Conservation (phyloP, 1,140 invertebrate species). For the Sarcophaga bullata region DNA sequence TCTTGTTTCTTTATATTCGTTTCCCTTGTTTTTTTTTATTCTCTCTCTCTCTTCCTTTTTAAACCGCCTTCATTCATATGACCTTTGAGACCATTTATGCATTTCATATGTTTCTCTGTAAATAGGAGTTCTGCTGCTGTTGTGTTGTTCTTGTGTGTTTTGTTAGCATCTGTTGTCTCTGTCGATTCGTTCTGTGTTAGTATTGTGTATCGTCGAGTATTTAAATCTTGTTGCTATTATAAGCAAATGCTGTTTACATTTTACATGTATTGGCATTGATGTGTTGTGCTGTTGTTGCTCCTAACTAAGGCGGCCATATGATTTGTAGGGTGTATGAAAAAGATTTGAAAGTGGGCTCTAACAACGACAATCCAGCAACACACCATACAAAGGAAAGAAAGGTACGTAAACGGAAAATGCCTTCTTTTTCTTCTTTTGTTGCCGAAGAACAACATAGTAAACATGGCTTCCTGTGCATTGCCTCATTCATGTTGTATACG, state of each 20-base stretch:
- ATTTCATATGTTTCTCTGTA: slow-evolving; percentile 17
- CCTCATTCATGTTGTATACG: not conserved
- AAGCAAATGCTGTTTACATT: slow-evolving; percentile 9
- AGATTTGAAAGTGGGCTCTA: not conserved
- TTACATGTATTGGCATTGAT: no score
- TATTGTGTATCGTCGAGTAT: not conserved
- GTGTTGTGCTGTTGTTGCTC: not conserved
- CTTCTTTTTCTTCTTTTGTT: not conserved
- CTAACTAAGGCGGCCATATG: not conserved
- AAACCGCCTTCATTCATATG: no score
- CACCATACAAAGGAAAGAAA: not conserved
- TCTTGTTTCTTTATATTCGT: not conserved
- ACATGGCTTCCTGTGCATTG: not conserved
- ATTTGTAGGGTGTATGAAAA: not conserved
- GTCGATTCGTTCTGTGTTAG: no score
- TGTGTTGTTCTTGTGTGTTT: not conserved
- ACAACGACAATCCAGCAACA: not conserved
- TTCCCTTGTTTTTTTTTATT: not conserved
- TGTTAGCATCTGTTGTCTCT: no score
- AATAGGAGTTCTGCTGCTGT: not conserved
- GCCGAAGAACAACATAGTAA: no score
- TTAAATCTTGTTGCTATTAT: slow-evolving; percentile 1
- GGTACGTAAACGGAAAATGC: slow-evolving; percentile 1
- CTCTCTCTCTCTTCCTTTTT: not conserved
- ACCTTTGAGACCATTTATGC: not conserved